Conservation (phyloP, 2,888 invertebrate species). For the Mayetiola destructor region DNA sequence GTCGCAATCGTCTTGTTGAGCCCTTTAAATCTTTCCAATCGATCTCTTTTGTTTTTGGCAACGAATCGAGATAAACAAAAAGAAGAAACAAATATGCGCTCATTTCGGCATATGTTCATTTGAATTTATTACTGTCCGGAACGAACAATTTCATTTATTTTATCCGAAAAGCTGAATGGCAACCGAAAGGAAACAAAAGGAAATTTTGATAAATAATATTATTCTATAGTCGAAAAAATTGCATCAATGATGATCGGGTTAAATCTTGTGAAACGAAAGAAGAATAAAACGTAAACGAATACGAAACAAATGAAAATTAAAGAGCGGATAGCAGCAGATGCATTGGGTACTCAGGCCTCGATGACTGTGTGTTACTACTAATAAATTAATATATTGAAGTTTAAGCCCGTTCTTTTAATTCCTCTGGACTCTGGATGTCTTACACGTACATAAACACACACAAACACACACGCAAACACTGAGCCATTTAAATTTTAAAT, state of each 20-base stretch:
- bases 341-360: neutral
- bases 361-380: conserved; percentile 2
- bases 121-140: neutral
- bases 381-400: neutral
- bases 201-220: conserved; percentile 8
- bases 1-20: neutral
- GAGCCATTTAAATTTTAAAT: conserved; percentile 12
- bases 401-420: neutral
- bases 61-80: neutral
- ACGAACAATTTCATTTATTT: conserved; percentile 1
- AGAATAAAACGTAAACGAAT: neutral
- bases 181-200: conserved; percentile 11
- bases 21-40: neutral
- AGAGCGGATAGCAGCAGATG: conserved; percentile 10
- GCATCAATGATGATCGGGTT: neutral
- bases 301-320: conserved; percentile 6
- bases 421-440: neutral
- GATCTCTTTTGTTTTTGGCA: neutral
- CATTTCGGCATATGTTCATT: conserved; percentile 8
- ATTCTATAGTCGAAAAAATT: conserved; percentile 9
- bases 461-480: neutral
- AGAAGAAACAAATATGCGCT: neutral
- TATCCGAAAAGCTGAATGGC: neutral
- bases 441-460: neutral
- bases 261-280: neutral